phyloP scores from a whole-genome alignment of 2,888 invertebrate genomes.

The Elmis aenea region DNA sequence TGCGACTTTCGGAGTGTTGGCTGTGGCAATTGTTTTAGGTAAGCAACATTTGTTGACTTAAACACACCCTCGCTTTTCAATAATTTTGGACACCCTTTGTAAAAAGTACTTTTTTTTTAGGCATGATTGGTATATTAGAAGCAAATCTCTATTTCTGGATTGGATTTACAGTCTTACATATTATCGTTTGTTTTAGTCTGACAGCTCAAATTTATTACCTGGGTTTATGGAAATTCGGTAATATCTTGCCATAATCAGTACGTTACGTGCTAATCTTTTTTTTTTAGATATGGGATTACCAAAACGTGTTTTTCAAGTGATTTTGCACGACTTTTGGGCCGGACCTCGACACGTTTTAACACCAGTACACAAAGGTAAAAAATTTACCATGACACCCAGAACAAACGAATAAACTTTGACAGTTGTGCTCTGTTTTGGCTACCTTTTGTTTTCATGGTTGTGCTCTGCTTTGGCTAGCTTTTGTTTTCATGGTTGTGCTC shows the following conservation, averaged over 20 bases:
- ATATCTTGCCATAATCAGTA: too few relatives aligned
- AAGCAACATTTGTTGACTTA: too few relatives aligned
- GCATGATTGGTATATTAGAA: slow-evolving; percentile 62
- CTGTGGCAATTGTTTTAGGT: slow-evolving; percentile 68
- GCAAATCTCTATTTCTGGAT: slow-evolving; percentile 66
- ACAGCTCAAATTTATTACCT: slow-evolving; percentile 72
- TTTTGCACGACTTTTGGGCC: slow-evolving; percentile 43
- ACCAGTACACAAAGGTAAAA: slow-evolving; percentile 44
- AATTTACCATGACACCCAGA: too few relatives aligned
- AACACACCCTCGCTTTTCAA: too few relatives aligned
- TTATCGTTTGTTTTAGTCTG: slow-evolving; percentile 60
- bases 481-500: too few relatives aligned
- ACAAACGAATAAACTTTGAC: too few relatives aligned
- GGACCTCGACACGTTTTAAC: slow-evolving; percentile 44
- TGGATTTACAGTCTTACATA: slow-evolving; percentile 64
- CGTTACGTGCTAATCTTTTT: too few relatives aligned
- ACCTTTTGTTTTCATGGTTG: too few relatives aligned
- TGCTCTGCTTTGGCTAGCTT: too few relatives aligned
- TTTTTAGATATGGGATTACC: slow-evolving; percentile 34
- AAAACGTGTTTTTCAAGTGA: slow-evolving; percentile 30
- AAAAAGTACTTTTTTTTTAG: slow-evolving; percentile 53
- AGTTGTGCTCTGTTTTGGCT: too few relatives aligned
- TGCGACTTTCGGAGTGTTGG: slow-evolving; percentile 71
- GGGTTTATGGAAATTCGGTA: slow-evolving; percentile 65
- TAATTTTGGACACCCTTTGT: too few relatives aligned